These are phyloP conservation scores for Habrosyne pyritoides DNA, from an alignment of 2,888 invertebrate species.

Conservation along the genomic window DNA sequence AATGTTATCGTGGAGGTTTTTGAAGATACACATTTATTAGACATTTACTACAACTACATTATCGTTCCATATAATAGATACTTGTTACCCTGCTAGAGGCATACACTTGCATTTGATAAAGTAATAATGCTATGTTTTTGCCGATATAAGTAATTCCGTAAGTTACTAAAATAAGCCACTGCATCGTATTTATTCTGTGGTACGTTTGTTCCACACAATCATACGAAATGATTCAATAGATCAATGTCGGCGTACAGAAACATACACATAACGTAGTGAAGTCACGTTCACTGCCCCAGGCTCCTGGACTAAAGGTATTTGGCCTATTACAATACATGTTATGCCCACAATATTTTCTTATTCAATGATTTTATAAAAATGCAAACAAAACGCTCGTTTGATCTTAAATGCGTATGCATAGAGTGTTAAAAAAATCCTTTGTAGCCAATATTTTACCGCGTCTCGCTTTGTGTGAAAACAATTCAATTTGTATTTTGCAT, in stretches of 20 bases:
- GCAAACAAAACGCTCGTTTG: not conserved
- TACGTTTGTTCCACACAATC: slow-evolving; percentile 47
- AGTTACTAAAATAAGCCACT: not conserved
- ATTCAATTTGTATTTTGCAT: too few species aligned
- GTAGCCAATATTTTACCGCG: too few species aligned
- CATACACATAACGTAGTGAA: slow-evolving; percentile 40
- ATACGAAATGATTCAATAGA: slow-evolving; percentile 57
- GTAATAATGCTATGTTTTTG: too few species aligned
- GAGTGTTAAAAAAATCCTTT: too few species aligned
- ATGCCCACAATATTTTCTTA: slow-evolving; percentile 41
- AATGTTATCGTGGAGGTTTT: too few species aligned
- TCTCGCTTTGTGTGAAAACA: too few species aligned
- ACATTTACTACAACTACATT: too few species aligned
- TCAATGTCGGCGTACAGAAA: slow-evolving; percentile 42
- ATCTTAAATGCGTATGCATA: not conserved
- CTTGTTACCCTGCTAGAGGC: too few species aligned
- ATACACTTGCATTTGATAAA: too few species aligned
- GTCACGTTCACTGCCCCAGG: slow-evolving; percentile 48
- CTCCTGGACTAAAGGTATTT: slow-evolving; percentile 35
- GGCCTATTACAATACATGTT: slow-evolving; percentile 41
- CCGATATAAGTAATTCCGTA: too few species aligned
- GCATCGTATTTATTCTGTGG: slow-evolving; percentile 13
- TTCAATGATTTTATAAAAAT: slow-evolving; percentile 19
- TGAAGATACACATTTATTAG: too few species aligned
- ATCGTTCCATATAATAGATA: too few species aligned